Base-by-base conservation (phyloP, 2,797 vertebrate genomes). In the Crenuchus spilurus region DNA sequence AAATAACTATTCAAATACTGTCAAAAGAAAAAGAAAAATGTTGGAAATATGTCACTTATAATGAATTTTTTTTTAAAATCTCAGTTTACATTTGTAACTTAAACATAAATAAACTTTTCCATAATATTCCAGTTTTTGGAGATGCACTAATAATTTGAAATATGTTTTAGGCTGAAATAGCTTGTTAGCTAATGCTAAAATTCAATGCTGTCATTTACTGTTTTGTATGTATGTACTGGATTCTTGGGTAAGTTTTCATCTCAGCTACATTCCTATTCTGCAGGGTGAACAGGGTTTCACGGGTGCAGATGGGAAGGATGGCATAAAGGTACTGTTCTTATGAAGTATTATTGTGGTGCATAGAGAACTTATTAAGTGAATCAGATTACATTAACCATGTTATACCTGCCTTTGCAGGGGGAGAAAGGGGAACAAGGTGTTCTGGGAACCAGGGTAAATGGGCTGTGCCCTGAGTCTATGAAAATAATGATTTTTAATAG, bases 281-380 rank as follows among this genome's bases (percentile, higher is more conserved):
- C 83, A 97, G 96, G 96, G 96, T 0, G 94, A 96, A 80, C 84
- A 92, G 33, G 96, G 96, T 26, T 71, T 76, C 0, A 0, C 2
- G 0, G 95, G 94, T 37, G 85, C 84, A 61, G 91, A 72, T 58
- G 97, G 96, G 79, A 92, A 96, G 65, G 93, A 94, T 1, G 96
- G 95, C 78, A 52, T 90, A 10, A 95, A 95, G 93, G 96, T 97
- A 83, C 82, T 41, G 39, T 26, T 70, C 2, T 42, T 31, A 9
- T 61, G 8, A 51, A 35, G 8, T 20, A 7, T 60, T 3, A 24
- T 41, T 35, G 13, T 48, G 48, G 22, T 39, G 22, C 14, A 24
- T 28, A 64, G 6, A 58, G 2, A 58, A 3, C 35, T 52, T 39
- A 14, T 51, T 22, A 41, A 52, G 22, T 66, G 18, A 46, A 58